These are phyloP conservation scores for Boloria euphrosyne DNA, from an alignment of 2,888 invertebrate species.

Conservation along the genomic window DNA sequence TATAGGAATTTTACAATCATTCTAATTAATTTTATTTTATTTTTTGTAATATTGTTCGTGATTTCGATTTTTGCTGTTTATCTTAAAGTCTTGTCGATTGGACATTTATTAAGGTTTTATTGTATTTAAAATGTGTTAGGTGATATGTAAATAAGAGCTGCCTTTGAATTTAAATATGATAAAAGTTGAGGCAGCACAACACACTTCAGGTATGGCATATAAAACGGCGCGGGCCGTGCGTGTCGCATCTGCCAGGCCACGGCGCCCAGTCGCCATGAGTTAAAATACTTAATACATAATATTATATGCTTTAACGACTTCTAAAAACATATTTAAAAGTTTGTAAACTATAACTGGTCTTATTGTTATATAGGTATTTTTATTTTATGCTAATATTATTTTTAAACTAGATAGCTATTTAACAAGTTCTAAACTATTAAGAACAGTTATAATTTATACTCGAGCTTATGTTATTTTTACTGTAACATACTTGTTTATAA, in stretches of 20 bases:
- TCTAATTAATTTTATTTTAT: no score
- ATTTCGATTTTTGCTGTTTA: no score
- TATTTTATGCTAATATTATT: no score
- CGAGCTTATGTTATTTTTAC: conserved; percentile 6
- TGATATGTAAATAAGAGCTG: no score
- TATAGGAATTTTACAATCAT: no score
- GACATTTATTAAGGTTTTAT: no score
- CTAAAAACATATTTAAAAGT: conserved; percentile 7
- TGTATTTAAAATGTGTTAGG: no score
- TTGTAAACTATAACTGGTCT: not conserved
- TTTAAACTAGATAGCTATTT: no score
- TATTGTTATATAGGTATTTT: not conserved
- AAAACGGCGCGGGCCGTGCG: conserved; percentile 9
- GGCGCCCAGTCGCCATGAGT: conserved; percentile 33
- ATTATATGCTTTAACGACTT: conserved; percentile 38
- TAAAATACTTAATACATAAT: conserved; percentile 36
- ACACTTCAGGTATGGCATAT: conserved; percentile 20
- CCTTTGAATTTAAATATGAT: conserved; percentile 21
- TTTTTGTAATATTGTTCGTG: no score
- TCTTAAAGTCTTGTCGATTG: no score
- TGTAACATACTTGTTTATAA: conserved; percentile 6
- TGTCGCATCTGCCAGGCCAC: conserved; percentile 17
- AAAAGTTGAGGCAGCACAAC: conserved; percentile 21
- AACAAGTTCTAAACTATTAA: not conserved
- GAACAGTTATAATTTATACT: not conserved